Conservation (phyloP, 2,113 vertebrate genomes). For the Oncorhynchus tshawytscha region DNA sequence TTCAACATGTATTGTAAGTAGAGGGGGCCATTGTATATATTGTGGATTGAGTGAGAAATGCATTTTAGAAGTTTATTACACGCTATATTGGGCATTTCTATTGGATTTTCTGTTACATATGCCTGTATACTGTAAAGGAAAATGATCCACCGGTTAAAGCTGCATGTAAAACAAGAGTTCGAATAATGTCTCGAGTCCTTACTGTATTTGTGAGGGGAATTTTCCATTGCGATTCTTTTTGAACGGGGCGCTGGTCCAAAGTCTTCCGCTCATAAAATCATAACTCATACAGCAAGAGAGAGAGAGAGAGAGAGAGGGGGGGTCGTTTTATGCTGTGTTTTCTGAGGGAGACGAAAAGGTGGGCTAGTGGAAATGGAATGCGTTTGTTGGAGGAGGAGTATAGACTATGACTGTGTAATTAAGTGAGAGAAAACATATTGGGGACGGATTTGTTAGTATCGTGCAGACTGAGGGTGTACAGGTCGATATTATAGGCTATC, state of each 20-base stretch:
- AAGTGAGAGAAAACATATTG: constrained; percentile 83
- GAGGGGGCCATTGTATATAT: background rate
- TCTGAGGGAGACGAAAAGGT: constrained; percentile 58
- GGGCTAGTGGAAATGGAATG: constrained; percentile 74
- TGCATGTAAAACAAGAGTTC: constrained; percentile 4
- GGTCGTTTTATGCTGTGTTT: constrained; percentile 38
- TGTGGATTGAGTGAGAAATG: background rate
- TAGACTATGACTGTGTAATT: constrained; percentile 86
- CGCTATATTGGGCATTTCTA: background rate
- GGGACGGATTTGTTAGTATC: constrained; percentile 83
- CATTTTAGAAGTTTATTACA: background rate
- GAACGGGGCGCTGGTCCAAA: constrained; percentile 43
- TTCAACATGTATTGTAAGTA: background rate
- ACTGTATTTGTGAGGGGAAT: constrained; percentile 42
- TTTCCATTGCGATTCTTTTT: constrained; percentile 44
- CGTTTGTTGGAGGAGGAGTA: constrained; percentile 60
- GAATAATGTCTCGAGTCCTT: constrained; percentile 14
- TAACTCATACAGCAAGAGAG: constrained; percentile 9
- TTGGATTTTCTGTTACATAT: background rate
- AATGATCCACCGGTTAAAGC: background rate
- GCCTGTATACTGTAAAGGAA: background rate
- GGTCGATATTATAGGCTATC: constrained; percentile 69
- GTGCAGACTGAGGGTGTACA: constrained; percentile 78
- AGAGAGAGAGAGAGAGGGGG: background rate
- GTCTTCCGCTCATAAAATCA: constrained; percentile 49